Evolutionary conservation across 1,140 invertebrate genomes (phyloP), one percentile per base, ranked within the genome.

Genomic region (Eueides isabella): DNA sequence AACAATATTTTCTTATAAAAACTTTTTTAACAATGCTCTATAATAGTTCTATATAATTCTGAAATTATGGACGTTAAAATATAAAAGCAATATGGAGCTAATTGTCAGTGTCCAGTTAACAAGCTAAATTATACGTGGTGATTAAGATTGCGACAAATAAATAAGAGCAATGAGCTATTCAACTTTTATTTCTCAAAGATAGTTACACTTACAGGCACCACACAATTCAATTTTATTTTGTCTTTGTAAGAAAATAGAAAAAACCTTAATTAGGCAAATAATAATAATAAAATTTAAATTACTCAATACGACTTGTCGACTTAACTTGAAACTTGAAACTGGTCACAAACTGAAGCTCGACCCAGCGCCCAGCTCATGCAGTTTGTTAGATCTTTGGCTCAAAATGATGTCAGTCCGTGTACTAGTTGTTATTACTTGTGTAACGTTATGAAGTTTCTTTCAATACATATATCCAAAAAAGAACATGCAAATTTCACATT

Each of bases 281-380:
- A 26, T 55, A 55, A 55, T 55, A 55, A 26, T n/a, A 7, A n/a
- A 48, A 7, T 23, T 26, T 26, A 55, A 55, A 55, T 12, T 23
- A 23, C 19, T 55, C 23, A 55, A 55, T 55, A 55, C 41, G 48
- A 55, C 23, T 23, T 2, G n/a, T 26, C 11, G 19, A 67, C 48
- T 23, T 19, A 19, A 35, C 61, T n/a, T n/a, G n/a, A n/a, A n/a
- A n/a, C n/a, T n/a, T n/a, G n/a, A 28, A 33, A 48, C 35, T 38
- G 14, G 64, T 29, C 55, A 29, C 69, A 68, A 75, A 72, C 62
- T 66, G 29, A 28, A 4, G 55, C 68, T 67, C 65, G 44, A 67
- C 38, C 29, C 61, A 29, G 61, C 14, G 63, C 38, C 29, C 61
- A 29, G 61, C 14, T 73, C 44, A 41, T 74, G 69, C 35, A 55